Conservation (phyloP, 2,888 invertebrate species). For the Archips crataeganus region DNA sequence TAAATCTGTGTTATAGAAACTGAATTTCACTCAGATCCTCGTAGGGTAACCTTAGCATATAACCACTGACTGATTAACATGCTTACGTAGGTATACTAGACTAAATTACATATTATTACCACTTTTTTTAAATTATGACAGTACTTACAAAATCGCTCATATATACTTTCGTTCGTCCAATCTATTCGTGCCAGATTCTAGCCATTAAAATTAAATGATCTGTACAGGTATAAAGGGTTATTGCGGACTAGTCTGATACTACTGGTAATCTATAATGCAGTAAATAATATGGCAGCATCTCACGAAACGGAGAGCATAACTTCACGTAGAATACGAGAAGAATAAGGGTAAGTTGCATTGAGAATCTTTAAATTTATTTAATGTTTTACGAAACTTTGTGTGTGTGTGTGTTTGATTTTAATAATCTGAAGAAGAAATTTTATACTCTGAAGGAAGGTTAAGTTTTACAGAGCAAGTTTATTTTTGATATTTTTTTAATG, state of each 20-base stretch:
- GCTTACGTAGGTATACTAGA: no score
- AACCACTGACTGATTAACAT: no score
- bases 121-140: no score
- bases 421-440: no score
- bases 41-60: no score
- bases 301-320: constrained; percentile 53
- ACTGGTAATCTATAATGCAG: constrained; percentile 27
- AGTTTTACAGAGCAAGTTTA: no score
- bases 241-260: constrained; percentile 5
- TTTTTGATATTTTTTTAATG: not conserved
- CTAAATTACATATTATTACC: no score
- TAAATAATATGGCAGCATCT: constrained; percentile 37
- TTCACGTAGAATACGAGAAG: constrained; percentile 54
- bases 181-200: not conserved
- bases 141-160: no score
- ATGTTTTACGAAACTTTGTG: not conserved
- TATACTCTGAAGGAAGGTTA: no score
- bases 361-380: not conserved
- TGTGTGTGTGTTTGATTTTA: not conserved
- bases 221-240: not conserved
- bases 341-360: constrained; percentile 46
- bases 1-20: no score
- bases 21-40: no score
- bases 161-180: not conserved
- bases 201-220: not conserved